A percentile compares a stretch with the other conserved stretches of the same genome.
phyloP scores from a whole-genome alignment of 1,140 invertebrate genomes.

The Drosophila leontia region DNA sequence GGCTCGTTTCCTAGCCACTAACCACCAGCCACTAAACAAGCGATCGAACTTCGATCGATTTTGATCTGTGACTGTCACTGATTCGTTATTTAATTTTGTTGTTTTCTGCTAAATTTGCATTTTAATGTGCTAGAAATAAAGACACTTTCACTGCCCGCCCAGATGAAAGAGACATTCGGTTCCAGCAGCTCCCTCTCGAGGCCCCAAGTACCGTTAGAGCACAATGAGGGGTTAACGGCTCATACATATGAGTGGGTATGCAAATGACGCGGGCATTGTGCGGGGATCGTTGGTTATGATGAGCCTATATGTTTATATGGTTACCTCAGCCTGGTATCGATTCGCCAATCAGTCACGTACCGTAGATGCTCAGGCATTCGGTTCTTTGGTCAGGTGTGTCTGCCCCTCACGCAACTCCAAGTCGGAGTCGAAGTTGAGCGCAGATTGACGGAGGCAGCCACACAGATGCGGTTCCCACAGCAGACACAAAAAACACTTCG shows the following conservation, averaged over 20 bases:
- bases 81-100: conserved; percentile 60
- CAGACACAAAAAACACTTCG: conserved; percentile 37
- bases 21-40: conserved; percentile 3
- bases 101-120: conserved; percentile 64
- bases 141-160: conserved; percentile 65
- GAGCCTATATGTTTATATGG: conserved; percentile 35
- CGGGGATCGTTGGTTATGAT: conserved; percentile 52
- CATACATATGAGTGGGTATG: conserved; percentile 34
- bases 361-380: conserved; percentile 50
- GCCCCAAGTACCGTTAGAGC: conserved; percentile 28
- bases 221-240: conserved; percentile 48
- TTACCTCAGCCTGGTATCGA: conserved; percentile 57
- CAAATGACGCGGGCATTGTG: conserved; percentile 32
- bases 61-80: conserved; percentile 37
- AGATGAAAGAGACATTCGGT: not conserved
- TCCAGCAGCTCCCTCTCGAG: conserved; percentile 3
- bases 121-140: conserved; percentile 58
- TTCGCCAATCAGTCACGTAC: conserved; percentile 70
- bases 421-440: conserved; percentile 5
- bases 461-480: conserved; percentile 38
- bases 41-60: conserved; percentile 13
- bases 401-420: conserved; percentile 6
- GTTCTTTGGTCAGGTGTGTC: conserved; percentile 22
- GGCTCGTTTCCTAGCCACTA: conserved; percentile 36
- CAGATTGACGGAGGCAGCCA: conserved; percentile 3